Percentiles rank a stretch among this genome's conserved stretches.
These are phyloP conservation scores for Phrixothrix hirtus DNA, from an alignment of 2,888 invertebrate species.

Conservation along the genomic window DNA sequence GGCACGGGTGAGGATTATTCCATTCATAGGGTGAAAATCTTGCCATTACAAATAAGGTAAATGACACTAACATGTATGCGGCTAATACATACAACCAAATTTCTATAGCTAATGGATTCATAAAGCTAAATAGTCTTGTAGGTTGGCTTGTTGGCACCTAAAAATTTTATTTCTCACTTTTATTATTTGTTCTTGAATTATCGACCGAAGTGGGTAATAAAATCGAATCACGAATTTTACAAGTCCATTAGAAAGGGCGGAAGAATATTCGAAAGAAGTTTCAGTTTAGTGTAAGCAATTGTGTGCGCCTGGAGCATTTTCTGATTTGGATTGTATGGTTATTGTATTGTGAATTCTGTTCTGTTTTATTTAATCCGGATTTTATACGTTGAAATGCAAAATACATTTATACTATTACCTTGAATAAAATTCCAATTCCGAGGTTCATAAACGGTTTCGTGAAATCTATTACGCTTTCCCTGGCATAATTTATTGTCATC, in stretches of 20 bases:
- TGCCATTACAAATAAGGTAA: constrained; percentile 94
- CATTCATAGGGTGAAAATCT: constrained; percentile 96
- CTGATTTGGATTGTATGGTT: constrained; percentile 20
- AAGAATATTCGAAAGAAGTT: constrained; percentile 17
- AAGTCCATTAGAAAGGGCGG: constrained; percentile 7
- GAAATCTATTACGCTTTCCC: constrained; percentile 95
- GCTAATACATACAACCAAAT: constrained; percentile 96
- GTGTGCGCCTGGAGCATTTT: constrained; percentile 18
- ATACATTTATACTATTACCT: constrained; percentile 61
- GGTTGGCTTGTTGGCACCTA: constrained; percentile 90
- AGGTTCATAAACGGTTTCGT: constrained; percentile 98
- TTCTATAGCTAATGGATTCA: constrained; percentile 93
- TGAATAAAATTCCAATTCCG: constrained; percentile 94
- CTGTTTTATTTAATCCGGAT: constrained; percentile 10
- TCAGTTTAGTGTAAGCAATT: constrained; percentile 17
- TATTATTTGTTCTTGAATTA: too few relatives aligned
- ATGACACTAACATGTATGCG: constrained; percentile 91
- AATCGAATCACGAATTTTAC: constrained; percentile 7
- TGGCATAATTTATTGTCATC: constrained; percentile 95
- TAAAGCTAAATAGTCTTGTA: constrained; percentile 89
- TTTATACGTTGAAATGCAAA: constrained; percentile 42
- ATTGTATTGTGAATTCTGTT: constrained; percentile 15
- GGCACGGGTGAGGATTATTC: constrained; percentile 81
- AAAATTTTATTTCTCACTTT: too few relatives aligned
- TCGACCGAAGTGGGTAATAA: neutral